Conservation (phyloP, 2,797 vertebrate genomes). For the Petrocephalus schoutedeni region DNA sequence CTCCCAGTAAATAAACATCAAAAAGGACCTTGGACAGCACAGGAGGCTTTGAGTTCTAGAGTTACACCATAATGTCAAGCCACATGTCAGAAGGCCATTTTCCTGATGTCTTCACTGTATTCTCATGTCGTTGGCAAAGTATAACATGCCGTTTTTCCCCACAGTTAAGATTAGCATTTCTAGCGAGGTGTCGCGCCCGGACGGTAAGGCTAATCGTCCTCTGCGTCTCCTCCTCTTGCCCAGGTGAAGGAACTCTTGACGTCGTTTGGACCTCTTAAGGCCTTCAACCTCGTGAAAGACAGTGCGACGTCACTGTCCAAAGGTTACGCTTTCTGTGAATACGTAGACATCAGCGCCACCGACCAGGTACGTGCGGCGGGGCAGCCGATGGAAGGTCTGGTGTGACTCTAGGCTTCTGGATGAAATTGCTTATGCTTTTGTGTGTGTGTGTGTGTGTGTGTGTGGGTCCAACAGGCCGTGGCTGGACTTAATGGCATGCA, state of each 20-base stretch:
- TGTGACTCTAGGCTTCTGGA: background rate
- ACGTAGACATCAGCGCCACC: conserved; percentile 64
- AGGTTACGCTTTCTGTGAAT: conserved; percentile 73
- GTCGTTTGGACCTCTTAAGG: conserved; percentile 69
- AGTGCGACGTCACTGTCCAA: conserved; percentile 72
- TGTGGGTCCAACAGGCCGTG: conserved; percentile 51
- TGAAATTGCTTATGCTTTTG: background rate
- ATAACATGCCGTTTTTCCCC: background rate
- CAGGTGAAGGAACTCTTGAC: conserved; percentile 74
- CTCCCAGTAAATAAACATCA: background rate
- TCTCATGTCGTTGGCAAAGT: background rate
- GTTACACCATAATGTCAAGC: background rate
- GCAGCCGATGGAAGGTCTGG: background rate
- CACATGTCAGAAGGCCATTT: background rate
- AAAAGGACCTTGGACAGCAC: background rate
- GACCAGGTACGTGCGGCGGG: conserved; percentile 57
- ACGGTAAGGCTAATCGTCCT: conserved; percentile 16
- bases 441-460: background rate
- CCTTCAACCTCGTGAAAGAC: conserved; percentile 74
- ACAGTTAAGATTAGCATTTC: conserved; percentile 33
- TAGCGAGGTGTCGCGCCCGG: conserved; percentile 17
- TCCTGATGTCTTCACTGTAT: background rate
- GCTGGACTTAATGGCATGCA: conserved; percentile 72
- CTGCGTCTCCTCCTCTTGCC: conserved; percentile 34
- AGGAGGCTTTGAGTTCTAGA: background rate